Conservation (phyloP, 2,888 invertebrate genomes). For the Ctenicera cuprea region DNA sequence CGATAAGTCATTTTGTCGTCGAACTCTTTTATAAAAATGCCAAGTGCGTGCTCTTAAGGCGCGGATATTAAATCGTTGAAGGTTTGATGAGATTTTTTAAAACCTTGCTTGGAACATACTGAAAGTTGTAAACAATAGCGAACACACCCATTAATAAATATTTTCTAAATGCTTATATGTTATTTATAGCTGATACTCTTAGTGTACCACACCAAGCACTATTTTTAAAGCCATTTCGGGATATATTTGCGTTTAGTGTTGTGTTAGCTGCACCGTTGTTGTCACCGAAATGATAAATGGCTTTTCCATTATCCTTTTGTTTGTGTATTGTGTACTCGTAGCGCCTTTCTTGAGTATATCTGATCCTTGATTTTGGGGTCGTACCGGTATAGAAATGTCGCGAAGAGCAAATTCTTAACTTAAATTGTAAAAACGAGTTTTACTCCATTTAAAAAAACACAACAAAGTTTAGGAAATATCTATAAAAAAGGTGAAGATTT, state of each 20-base stretch:
- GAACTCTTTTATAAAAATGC: background rate
- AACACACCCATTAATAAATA: background rate
- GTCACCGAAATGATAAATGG: slow-evolving; percentile 25
- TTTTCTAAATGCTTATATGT: no score
- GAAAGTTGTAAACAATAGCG: background rate
- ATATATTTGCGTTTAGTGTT: no score
- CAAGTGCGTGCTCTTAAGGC: background rate
- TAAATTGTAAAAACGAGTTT: no score
- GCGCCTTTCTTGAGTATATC: slow-evolving; percentile 5
- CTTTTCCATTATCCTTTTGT: slow-evolving; percentile 28
- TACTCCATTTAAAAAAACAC: no score
- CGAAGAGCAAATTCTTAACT: background rate
- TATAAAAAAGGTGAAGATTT: no score
- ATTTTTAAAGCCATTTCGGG: background rate
- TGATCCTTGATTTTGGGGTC: background rate
- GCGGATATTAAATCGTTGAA: background rate
- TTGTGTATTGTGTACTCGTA: background rate
- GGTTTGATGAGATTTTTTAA: background rate
- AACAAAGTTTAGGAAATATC: no score
- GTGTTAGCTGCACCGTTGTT: background rate
- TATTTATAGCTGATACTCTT: background rate
- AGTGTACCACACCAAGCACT: no score
- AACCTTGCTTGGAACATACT: background rate
- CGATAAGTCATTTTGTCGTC: slow-evolving; percentile 12
- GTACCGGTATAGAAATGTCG: background rate